Conservation (phyloP, 2,888 invertebrate species). For the Lasioglossum zephyrum region DNA sequence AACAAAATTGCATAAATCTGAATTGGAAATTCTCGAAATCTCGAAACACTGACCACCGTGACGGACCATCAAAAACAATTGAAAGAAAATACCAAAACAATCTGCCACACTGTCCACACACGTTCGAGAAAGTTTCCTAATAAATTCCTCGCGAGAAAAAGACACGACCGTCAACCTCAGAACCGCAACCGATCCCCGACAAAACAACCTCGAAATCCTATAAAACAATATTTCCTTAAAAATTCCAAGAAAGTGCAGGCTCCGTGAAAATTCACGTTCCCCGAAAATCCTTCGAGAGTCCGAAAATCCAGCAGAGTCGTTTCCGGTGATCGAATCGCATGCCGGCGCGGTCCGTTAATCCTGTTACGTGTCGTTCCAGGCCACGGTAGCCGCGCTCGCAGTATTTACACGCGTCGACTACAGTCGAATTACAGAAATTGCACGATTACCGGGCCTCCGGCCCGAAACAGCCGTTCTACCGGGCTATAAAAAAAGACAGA, state of each 20-base stretch:
- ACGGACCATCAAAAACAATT: background rate
- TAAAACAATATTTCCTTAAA: background rate
- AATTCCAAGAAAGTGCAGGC: background rate
- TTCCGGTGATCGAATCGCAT: slow-evolving; percentile 30
- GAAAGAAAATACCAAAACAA: background rate
- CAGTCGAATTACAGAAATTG: slow-evolving; percentile 69
- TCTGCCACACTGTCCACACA: background rate
- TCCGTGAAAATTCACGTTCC: background rate
- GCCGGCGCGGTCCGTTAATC: slow-evolving; percentile 35
- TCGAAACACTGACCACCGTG: background rate
- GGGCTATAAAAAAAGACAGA: background rate
- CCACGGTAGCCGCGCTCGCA: slow-evolving; percentile 33
- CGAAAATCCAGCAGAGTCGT: background rate
- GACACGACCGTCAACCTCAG: background rate
- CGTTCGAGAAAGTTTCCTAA: background rate
- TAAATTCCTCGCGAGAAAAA: background rate
- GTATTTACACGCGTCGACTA: slow-evolving; percentile 54
- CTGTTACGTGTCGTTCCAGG: slow-evolving; percentile 35
- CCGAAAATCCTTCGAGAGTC: background rate
- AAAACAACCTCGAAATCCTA: background rate
- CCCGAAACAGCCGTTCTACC: slow-evolving; percentile 35
- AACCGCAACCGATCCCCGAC: background rate
- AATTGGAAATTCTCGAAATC: background rate
- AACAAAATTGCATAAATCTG: background rate
- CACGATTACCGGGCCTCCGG: slow-evolving; percentile 57